Percentiles rank a stretch among this genome's conserved stretches.
Conservation (phyloP, 2,888 invertebrate genomes). For the Tenthredo mesomela region DNA sequence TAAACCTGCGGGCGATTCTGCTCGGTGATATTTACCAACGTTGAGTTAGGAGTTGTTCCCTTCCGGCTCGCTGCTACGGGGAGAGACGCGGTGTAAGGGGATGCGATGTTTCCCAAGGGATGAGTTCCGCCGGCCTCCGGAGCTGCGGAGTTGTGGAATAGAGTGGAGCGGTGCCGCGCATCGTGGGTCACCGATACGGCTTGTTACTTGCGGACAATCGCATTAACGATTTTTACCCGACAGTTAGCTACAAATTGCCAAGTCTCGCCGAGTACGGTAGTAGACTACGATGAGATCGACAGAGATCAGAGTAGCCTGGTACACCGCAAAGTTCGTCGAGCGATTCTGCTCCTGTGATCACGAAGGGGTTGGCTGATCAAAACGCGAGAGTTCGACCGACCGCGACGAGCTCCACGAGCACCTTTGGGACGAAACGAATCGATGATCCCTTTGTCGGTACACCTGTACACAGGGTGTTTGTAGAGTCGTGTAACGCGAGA, state of each 20-base stretch:
- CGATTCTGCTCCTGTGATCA: slow-evolving; percentile 42
- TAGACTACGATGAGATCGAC: slow-evolving; percentile 13
- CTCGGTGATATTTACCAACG: slow-evolving; percentile 37
- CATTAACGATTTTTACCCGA: slow-evolving; percentile 66
- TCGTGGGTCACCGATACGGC: slow-evolving; percentile 59
- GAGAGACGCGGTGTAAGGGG: background rate
- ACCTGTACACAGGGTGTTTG: background rate
- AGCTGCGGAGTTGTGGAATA: slow-evolving; percentile 9
- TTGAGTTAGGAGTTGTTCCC: slow-evolving; percentile 40
- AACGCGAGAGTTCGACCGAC: slow-evolving; percentile 37
- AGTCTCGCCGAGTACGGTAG: slow-evolving; percentile 16
- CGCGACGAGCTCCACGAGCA: slow-evolving; percentile 24
- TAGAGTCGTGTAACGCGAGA: background rate
- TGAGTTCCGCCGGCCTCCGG: slow-evolving; percentile 1
- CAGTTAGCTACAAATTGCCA: slow-evolving; percentile 61
- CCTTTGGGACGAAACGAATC: slow-evolving; percentile 45
- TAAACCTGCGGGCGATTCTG: slow-evolving; percentile 29
- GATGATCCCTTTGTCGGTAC: slow-evolving; percentile 37
- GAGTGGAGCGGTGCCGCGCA: background rate
- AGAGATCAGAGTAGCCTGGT: slow-evolving; percentile 31
- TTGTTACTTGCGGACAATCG: slow-evolving; percentile 69
- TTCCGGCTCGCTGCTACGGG: slow-evolving; percentile 3
- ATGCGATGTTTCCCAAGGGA: slow-evolving; percentile 34
- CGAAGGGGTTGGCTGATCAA: slow-evolving; percentile 47
- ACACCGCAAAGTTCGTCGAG: slow-evolving; percentile 38